Evolutionary conservation across 2,113 vertebrate genomes (phyloP).

Genomic region (Benitochromis conjunctus): DNA sequence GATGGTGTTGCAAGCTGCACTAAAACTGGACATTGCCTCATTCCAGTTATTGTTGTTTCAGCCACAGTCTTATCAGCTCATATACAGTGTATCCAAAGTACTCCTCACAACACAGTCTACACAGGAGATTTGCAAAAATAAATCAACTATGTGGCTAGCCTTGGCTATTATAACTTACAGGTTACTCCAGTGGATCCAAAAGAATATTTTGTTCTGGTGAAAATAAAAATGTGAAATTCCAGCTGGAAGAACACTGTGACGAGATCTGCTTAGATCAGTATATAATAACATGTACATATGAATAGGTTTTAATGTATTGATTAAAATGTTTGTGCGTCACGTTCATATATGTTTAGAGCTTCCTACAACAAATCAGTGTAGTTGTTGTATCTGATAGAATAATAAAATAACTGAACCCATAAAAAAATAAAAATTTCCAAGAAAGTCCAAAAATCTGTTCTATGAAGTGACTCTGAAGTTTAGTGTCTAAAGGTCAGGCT

Average conservation of each 20-base stretch:
- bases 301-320: not conserved
- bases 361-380: not conserved
- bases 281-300: not conserved
- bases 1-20: not conserved
- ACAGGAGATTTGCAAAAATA: conserved; percentile 45
- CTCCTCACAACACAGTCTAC: conserved; percentile 4
- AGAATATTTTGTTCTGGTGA: not conserved
- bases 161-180: not conserved
- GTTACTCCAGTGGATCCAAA: not conserved
- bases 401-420: not conserved
- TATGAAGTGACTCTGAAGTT: not conserved
- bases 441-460: not conserved
- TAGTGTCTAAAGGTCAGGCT: not conserved
- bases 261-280: not conserved
- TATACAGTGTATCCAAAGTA: conserved; percentile 16
- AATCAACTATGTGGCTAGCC: conserved; percentile 32
- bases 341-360: not conserved
- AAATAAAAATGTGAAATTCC: not conserved
- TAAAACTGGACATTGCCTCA: not conserved
- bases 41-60: not conserved
- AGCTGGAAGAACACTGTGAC: not conserved
- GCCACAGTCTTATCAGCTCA: not conserved
- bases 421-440: not conserved
- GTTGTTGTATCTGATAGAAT: not conserved
- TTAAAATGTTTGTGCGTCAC: not conserved